Percentiles rank a stretch among this genome's conserved stretches.
These are phyloP conservation scores for Chaenocephalus aceratus DNA, from an alignment of 2,113 vertebrate genomes.

Conservation along the genomic window DNA sequence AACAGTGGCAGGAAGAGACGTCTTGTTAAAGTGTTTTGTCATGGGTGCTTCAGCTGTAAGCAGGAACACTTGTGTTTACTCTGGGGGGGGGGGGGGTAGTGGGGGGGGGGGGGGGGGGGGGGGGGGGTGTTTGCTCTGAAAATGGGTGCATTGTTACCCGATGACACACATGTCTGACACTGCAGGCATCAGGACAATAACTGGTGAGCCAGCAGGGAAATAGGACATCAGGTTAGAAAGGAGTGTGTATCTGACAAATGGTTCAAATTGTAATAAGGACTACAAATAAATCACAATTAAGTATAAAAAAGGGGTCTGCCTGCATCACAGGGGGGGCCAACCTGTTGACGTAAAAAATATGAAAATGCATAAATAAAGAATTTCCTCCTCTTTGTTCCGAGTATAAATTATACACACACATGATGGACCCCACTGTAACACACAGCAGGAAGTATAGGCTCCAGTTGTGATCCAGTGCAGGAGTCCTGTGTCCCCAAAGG, in stretches of 20 bases:
- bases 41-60: conserved; percentile 38
- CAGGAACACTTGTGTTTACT: conserved; percentile 46
- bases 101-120: background rate
- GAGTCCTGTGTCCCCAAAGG: conserved; percentile 44
- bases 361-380: background rate
- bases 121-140: conserved; percentile 45
- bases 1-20: conserved; percentile 35
- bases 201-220: conserved; percentile 49
- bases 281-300: background rate
- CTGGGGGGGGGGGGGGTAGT: background rate
- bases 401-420: background rate
- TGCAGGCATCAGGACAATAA: conserved; percentile 51
- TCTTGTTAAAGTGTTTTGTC: conserved; percentile 55
- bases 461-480: conserved; percentile 34
- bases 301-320: background rate
- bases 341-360: conserved; percentile 31
- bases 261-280: background rate
- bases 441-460: background rate
- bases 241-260: conserved; percentile 11
- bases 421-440: background rate
- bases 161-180: conserved; percentile 49
- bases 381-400: conserved; percentile 7
- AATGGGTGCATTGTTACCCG: conserved; percentile 63
- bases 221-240: conserved; percentile 30
- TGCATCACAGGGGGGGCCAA: conserved; percentile 3